Evolutionary conservation across 2,113 vertebrate species (phyloP), one percentile per base, ranked within the genome.

Genomic region (Blennius ocellaris): DNA sequence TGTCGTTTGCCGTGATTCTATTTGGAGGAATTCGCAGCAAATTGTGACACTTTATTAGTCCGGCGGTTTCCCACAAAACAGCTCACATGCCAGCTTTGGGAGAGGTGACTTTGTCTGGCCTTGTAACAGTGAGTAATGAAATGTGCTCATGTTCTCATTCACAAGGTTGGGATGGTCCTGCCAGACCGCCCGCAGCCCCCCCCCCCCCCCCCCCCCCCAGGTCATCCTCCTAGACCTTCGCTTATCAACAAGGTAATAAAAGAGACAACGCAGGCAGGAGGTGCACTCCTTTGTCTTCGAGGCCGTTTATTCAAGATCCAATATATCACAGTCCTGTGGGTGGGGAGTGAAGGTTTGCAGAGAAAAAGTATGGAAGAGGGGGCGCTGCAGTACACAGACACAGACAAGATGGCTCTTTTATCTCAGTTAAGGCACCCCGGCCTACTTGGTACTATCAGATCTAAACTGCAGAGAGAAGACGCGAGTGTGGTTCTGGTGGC

Each of bases 201-300:
- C 70, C 73, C 72, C 21, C 21, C 21, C 21, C 21, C 21, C 68
- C 69, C 73, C 65, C 70, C 73, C 72, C 55, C 30, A 14, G 76
- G 74, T 80, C 60, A 78, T 75, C 76, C 78, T 70, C 56, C 69
- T 43, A 68, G 72, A 86, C 80, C 75, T 58, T 49, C 5, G 53
- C 73, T 85, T 83, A 89, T 87, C 50, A 82, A 91, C 84, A 72
- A 58, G 61, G 76, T 80, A 87, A 90, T 90, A 88, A 89, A 88
- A 69, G 65, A 64, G 77, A 75, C 69, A 62, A 78, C 81, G 76
- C 30, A 47, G 50, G 59, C 64, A 74, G 68, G 74, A 83, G 81
- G 63, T 36, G 5, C 38, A 61, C 73, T 70, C 69, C 80, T 90
- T 90, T 87, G 82, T 87, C 88, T 90, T 81, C 71, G 55, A 61